Conservation (phyloP, 2,113 vertebrate species). For the Raja brachyura region DNA sequence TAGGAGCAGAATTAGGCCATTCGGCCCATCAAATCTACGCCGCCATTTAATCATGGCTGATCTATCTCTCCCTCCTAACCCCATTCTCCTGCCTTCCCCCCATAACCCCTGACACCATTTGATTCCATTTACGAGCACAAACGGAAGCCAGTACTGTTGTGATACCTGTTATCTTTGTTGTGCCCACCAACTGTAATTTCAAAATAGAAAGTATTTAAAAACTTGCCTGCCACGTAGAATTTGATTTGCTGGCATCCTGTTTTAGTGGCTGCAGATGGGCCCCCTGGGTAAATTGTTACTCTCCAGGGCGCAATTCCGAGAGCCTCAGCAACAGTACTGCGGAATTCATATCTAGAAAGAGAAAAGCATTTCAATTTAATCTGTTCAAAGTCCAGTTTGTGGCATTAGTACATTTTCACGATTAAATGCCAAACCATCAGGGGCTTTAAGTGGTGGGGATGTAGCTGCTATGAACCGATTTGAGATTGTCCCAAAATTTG, state of each 20-base stretch:
- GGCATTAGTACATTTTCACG: background rate
- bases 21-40: too few species aligned
- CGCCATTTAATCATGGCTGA: too few species aligned
- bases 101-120: background rate
- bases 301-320: conserved; percentile 45
- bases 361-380: background rate
- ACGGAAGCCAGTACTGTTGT: background rate
- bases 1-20: too few species aligned
- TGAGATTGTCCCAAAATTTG: background rate
- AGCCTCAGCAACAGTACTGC: conserved; percentile 51
- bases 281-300: conserved; percentile 54
- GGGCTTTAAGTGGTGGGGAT: background rate
- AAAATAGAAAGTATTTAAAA: background rate
- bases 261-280: conserved; percentile 37
- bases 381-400: background rate
- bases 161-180: too few species aligned
- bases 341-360: conserved; percentile 56
- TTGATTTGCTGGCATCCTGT: conserved; percentile 52
- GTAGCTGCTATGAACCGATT: background rate
- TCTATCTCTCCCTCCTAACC: too few species aligned
- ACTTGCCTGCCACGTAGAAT: conserved; percentile 57
- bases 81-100: too few species aligned
- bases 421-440: background rate
- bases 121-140: background rate
- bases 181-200: too few species aligned